phyloP scores from a whole-genome alignment of 2,888 invertebrate species.

The Drosophila bunnanda region DNA sequence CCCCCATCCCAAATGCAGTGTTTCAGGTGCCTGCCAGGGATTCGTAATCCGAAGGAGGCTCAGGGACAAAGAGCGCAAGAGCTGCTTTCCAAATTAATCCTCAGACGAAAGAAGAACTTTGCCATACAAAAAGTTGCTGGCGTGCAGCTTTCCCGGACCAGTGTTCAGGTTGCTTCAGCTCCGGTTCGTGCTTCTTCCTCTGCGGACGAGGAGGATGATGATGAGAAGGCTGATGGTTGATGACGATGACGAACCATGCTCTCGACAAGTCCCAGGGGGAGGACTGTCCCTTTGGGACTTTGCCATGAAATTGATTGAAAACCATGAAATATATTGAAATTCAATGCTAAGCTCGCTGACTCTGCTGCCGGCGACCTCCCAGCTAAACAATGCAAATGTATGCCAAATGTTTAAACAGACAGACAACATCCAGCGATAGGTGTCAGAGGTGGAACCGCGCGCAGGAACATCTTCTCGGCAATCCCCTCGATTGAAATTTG shows the following conservation, averaged over 20 bases:
- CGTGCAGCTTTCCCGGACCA: slow-evolving; percentile 5
- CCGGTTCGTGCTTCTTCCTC: slow-evolving; percentile 8
- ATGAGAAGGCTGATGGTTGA: slow-evolving; percentile 28
- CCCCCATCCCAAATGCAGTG: slow-evolving; percentile 15
- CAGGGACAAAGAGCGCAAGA: slow-evolving; percentile 42
- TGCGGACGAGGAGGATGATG: slow-evolving; percentile 3
- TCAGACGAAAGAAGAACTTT: slow-evolving; percentile 60
- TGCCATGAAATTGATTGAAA: slow-evolving; percentile 76
- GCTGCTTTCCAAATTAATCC: slow-evolving; percentile 71
- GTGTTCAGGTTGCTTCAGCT: slow-evolving; percentile 6
- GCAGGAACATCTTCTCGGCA: not conserved
- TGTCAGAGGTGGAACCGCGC: slow-evolving; percentile 20
- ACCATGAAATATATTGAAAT: slow-evolving; percentile 78
- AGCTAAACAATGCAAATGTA: slow-evolving; percentile 41
- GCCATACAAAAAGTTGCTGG: slow-evolving; percentile 49
- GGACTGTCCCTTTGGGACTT: slow-evolving; percentile 54
- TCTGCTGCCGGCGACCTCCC: slow-evolving; percentile 8
- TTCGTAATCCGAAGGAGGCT: slow-evolving; percentile 64
- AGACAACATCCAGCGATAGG: slow-evolving; percentile 26
- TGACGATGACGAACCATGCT: slow-evolving; percentile 58
- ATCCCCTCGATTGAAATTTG: slow-evolving; percentile 16
- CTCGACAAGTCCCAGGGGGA: slow-evolving; percentile 73
- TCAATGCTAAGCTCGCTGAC: slow-evolving; percentile 58
- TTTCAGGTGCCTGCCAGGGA: slow-evolving; percentile 27
- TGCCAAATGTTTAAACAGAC: slow-evolving; percentile 42